Conservation (phyloP, 2,888 invertebrate genomes). For the Uloborus plumipes region DNA sequence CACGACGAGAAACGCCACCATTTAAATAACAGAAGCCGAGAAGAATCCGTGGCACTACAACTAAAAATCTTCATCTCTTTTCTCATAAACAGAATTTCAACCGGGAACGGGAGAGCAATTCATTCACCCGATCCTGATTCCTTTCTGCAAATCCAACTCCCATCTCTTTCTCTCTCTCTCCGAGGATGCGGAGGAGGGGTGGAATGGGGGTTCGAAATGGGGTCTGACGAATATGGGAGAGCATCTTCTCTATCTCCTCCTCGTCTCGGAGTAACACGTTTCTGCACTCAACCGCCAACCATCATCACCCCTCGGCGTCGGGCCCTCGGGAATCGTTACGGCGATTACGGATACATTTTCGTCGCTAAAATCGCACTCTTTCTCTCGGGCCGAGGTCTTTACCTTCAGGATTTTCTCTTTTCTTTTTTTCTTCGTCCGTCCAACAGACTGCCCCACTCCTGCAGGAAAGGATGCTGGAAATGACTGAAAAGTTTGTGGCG, state of each 20-base stretch:
- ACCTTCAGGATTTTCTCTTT: too few species aligned
- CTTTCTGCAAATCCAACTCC: not conserved
- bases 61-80: too few species aligned
- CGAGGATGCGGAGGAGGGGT: not conserved
- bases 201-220: not conserved
- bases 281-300: slow-evolving; percentile 49
- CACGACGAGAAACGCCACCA: too few species aligned
- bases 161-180: not conserved
- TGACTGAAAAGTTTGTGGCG: too few species aligned
- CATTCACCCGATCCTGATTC: slow-evolving; percentile 1
- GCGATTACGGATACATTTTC: slow-evolving; percentile 55
- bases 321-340: slow-evolving; percentile 48
- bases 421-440: too few species aligned
- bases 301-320: slow-evolving; percentile 24
- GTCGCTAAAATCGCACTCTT: slow-evolving; percentile 33
- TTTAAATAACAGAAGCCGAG: too few species aligned
- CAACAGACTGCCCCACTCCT: too few species aligned
- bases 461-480: too few species aligned
- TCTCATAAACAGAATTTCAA: too few species aligned
- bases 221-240: slow-evolving; percentile 5
- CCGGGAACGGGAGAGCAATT: not conserved
- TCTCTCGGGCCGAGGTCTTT: slow-evolving; percentile 2
- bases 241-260: slow-evolving; percentile 19
- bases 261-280: slow-evolving; percentile 39
- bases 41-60: too few species aligned